phyloP scores from a whole-genome alignment of 2,797 vertebrate genomes.

The Scleropages formosus region DNA sequence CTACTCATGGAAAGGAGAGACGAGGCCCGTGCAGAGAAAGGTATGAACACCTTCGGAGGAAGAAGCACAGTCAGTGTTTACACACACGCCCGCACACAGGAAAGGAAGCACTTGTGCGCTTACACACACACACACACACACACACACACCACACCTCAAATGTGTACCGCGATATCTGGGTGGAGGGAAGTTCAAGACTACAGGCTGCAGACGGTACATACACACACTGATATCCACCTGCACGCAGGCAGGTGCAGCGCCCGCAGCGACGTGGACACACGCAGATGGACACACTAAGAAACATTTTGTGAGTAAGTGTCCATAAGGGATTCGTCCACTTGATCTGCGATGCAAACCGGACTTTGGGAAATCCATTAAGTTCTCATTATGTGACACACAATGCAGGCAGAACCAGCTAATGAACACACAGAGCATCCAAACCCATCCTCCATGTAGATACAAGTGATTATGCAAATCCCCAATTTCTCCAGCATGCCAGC shows the following conservation, averaged over 20 bases:
- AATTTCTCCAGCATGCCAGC: background rate
- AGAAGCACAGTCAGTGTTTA: background rate
- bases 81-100: background rate
- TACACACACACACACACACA: background rate
- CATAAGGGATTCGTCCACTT: background rate
- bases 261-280: too few relatives aligned
- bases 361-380: background rate
- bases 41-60: slow-evolving; percentile 62
- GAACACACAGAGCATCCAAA: background rate
- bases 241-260: too few relatives aligned
- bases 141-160: background rate
- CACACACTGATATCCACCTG: background rate
- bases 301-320: background rate
- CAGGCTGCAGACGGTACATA: too few relatives aligned
- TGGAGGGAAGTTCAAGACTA: too few relatives aligned
- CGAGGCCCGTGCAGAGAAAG: slow-evolving; percentile 74
- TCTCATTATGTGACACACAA: background rate
- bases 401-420: background rate
- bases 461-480: background rate
- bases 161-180: too few relatives aligned
- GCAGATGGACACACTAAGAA: background rate
- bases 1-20: slow-evolving; percentile 85
- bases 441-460: background rate
- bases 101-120: too few relatives aligned
- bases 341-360: background rate